Conservation (phyloP, 2,797 vertebrate genomes). For the Acipenser oxyrinchus region DNA sequence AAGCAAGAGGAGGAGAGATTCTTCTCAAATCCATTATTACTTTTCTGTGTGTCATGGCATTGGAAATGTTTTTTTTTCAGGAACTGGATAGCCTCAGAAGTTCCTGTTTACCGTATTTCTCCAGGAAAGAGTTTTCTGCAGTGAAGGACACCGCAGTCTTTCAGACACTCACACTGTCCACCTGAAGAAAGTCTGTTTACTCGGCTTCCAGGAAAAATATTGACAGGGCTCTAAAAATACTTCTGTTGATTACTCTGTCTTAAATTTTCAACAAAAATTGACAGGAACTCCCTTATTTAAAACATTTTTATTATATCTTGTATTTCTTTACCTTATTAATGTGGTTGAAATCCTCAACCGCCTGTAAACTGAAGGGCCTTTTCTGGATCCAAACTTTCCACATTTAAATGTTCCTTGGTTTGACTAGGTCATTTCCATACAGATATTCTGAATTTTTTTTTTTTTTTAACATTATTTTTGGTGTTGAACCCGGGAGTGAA, state of each 20-base stretch:
- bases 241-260: slow-evolving; percentile 59
- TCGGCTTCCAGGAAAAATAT: slow-evolving; percentile 68
- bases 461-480: too few species aligned
- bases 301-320: neutral
- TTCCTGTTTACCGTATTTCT: slow-evolving; percentile 63
- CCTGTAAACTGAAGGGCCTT: too few species aligned
- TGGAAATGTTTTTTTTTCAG: slow-evolving; percentile 28
- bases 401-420: too few species aligned
- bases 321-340: too few species aligned
- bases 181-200: slow-evolving; percentile 60
- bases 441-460: too few species aligned
- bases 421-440: too few species aligned
- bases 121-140: slow-evolving; percentile 54
- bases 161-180: slow-evolving; percentile 42
- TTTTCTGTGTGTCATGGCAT: neutral
- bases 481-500: too few species aligned
- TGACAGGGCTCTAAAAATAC: slow-evolving; percentile 70
- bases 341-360: too few species aligned
- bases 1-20: too few species aligned
- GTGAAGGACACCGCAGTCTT: slow-evolving; percentile 57
- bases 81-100: slow-evolving; percentile 47
- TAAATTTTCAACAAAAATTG: slow-evolving; percentile 42
- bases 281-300: slow-evolving; percentile 51
- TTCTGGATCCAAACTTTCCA: too few species aligned
- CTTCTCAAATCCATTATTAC: too few species aligned